Percentiles rank a stretch among this genome's conserved stretches.
phyloP scores from a whole-genome alignment of 2,888 invertebrate species.

The Ormyrus pomaceus region DNA sequence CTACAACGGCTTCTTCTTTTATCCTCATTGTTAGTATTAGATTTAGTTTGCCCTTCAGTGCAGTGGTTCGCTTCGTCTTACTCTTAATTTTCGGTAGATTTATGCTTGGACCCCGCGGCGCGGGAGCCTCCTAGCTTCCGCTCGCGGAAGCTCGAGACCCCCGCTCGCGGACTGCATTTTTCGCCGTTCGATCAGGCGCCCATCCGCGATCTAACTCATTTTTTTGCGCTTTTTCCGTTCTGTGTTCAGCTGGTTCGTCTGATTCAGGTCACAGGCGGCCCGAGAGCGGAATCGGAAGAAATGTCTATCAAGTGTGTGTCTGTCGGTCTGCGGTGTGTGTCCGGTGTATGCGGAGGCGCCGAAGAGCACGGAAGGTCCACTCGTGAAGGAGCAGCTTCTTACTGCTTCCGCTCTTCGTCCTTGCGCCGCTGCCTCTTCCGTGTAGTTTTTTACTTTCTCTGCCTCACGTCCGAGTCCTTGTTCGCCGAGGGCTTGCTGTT shows the following conservation, averaged over 20 bases:
- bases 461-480: conserved; percentile 74
- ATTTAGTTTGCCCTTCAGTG: conserved; percentile 8
- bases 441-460: conserved; percentile 69
- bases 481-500: conserved; percentile 72
- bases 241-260: conserved; percentile 17
- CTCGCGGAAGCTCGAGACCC: not conserved
- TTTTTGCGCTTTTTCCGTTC: not conserved
- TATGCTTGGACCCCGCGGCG: not conserved
- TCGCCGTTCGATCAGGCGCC: conserved; percentile 23
- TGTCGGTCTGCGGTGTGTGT: conserved; percentile 14
- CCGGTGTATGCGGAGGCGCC: conserved; percentile 8
- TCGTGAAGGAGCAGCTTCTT: not conserved
- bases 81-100: conserved; percentile 2
- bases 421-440: conserved; percentile 56
- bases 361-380: not conserved
- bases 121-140: not conserved
- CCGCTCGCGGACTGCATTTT: not conserved
- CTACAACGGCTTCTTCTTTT: conserved; percentile 35
- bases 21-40: conserved; percentile 30
- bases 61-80: conserved; percentile 38
- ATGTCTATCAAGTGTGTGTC: conserved; percentile 6
- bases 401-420: conserved; percentile 50
- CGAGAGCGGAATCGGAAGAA: conserved; percentile 40
- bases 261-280: not conserved
- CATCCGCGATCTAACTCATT: conserved; percentile 34